phyloP scores from a whole-genome alignment of 2,888 invertebrate genomes.

The Horisme vitalbata region DNA sequence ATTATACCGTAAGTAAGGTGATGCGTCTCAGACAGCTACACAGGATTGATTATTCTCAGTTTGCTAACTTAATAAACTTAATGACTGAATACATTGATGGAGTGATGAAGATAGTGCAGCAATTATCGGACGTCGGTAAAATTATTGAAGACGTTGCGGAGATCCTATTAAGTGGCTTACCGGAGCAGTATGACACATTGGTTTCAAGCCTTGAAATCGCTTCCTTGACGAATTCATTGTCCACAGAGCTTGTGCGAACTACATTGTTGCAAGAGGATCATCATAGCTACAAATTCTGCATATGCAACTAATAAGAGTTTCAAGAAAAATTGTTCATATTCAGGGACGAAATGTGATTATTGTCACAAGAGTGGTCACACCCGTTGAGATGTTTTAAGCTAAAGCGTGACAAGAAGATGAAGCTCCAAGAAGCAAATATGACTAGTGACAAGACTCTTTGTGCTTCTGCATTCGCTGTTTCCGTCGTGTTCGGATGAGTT shows the following conservation, averaged over 20 bases:
- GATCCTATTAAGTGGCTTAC: slow-evolving; percentile 7
- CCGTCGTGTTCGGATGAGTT: no score
- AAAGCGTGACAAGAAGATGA: no score
- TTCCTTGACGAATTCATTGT: neutral
- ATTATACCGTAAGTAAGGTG: slow-evolving; percentile 1
- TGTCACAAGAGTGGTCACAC: no score
- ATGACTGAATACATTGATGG: slow-evolving; percentile 8
- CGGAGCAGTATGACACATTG: slow-evolving; percentile 4
- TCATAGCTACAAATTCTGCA: neutral
- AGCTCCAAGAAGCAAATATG: no score
- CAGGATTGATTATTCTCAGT: neutral
- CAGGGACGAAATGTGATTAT: no score
- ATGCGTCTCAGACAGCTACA: neutral
- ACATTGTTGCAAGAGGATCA: neutral
- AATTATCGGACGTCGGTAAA: slow-evolving; percentile 5
- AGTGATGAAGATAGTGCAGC: slow-evolving; percentile 3
- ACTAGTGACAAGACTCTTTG: no score
- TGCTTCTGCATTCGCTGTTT: no score
- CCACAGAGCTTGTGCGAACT: neutral
- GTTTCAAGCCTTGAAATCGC: neutral
- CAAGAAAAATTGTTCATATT: no score
- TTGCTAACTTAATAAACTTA: no score
- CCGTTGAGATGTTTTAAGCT: no score
- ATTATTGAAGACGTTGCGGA: slow-evolving; percentile 6
- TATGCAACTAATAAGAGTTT: neutral